These are phyloP conservation scores for Bembecia ichneumoniformis DNA, from an alignment of 2,888 invertebrate species.

Conservation along the genomic window DNA sequence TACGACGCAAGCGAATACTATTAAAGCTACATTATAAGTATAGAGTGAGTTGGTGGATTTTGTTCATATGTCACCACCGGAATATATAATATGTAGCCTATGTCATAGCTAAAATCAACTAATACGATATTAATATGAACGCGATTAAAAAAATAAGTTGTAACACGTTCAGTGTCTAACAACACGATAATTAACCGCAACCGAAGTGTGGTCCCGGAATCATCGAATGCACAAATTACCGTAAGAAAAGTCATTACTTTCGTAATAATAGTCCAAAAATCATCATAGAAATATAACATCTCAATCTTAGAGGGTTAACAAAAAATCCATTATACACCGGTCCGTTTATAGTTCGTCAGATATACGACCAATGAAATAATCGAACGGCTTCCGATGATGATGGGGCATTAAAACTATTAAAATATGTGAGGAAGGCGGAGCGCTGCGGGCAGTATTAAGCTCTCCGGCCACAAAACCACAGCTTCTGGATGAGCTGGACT, in stretches of 20 bases:
- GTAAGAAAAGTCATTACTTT: slow-evolving; percentile 14
- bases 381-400: slow-evolving; percentile 25
- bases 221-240: slow-evolving; percentile 10
- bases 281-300: slow-evolving; percentile 18
- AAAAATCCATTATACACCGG: slow-evolving; percentile 17
- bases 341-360: slow-evolving; percentile 19
- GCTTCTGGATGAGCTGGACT: slow-evolving; percentile 54
- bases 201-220: too few species aligned
- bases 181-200: too few species aligned
- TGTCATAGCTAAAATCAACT: too few species aligned
- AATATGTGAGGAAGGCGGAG: slow-evolving; percentile 39
- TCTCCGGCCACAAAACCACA: slow-evolving; percentile 60
- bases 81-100: too few species aligned
- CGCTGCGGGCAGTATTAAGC: slow-evolving; percentile 45
- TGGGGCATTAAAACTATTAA: slow-evolving; percentile 62
- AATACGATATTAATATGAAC: too few species aligned
- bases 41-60: too few species aligned
- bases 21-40: too few species aligned
- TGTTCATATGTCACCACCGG: too few species aligned
- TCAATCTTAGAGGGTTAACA: slow-evolving; percentile 27
- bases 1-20: too few species aligned
- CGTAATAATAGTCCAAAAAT: slow-evolving; percentile 15
- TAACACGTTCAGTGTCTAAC: too few species aligned
- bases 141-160: too few species aligned
- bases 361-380: slow-evolving; percentile 18